Evolutionary conservation across 2,113 vertebrate genomes (phyloP).

Genomic region (Melanotaenia duboulayi): DNA sequence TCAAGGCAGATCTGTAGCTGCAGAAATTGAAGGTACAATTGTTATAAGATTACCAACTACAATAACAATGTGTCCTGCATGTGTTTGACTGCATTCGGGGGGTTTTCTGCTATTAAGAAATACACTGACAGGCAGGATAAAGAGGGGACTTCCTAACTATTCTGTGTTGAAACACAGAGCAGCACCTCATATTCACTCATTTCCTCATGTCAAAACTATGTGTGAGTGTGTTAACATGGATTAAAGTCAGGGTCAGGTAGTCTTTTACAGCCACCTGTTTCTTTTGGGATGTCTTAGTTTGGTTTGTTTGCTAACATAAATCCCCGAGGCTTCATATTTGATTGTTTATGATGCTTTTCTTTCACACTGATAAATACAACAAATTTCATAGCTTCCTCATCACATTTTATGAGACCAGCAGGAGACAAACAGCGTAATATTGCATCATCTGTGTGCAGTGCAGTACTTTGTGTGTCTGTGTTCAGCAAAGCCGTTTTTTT

Average conservation of each 20-base stretch:
- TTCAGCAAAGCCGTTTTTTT: not conserved
- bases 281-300: not conserved
- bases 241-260: conserved; percentile 1
- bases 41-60: conserved; percentile 38
- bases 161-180: conserved; percentile 22
- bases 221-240: conserved; percentile 14
- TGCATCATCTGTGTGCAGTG: conserved; percentile 42
- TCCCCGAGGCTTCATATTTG: not conserved
- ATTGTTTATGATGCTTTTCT: conserved; percentile 25
- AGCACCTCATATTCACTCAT: conserved; percentile 5
- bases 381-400: not conserved
- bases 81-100: not conserved
- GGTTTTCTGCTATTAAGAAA: not conserved
- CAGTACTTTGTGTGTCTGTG: conserved; percentile 11
- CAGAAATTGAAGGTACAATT: conserved; percentile 17
- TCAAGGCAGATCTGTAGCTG: conserved; percentile 33
- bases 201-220: conserved; percentile 32
- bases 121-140: not conserved
- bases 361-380: conserved; percentile 1
- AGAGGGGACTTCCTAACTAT: not conserved
- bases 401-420: conserved; percentile 25
- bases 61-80: not conserved
- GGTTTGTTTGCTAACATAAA: not conserved
- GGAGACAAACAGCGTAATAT: conserved; percentile 37
- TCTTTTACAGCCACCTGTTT: conserved; percentile 18